Conservation (phyloP, 2,113 vertebrate genomes). For the Plecturocebus donacophilus region DNA sequence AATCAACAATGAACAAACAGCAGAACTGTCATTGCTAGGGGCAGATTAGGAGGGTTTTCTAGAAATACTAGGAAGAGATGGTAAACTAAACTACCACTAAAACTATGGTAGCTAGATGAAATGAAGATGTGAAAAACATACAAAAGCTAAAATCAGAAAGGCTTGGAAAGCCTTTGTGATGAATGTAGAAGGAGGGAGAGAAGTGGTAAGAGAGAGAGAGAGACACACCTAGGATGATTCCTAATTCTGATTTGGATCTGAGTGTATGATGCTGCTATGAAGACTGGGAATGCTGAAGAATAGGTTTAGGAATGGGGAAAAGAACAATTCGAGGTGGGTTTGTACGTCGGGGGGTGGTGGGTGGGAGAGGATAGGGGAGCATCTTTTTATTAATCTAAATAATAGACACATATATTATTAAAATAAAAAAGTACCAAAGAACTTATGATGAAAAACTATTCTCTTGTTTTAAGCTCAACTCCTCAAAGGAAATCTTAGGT, state of each 20-base stretch:
- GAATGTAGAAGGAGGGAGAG: background rate
- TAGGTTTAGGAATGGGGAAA: background rate
- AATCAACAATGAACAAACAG: too few relatives aligned
- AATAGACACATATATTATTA: background rate
- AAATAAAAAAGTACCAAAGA: slow-evolving; percentile 19
- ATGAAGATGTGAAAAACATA: background rate
- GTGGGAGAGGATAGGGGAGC: background rate
- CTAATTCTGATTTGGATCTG: background rate
- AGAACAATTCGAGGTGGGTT: background rate
- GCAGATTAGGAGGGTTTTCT: background rate
- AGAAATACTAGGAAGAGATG: background rate
- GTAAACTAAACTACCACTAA: background rate
- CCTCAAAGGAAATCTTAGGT: slow-evolving; percentile 7
- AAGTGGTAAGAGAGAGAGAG: background rate
- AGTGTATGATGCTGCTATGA: background rate
- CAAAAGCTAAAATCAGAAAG: background rate
- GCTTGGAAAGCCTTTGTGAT: background rate
- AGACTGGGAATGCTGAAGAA: background rate
- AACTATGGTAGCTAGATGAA: background rate
- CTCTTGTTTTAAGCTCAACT: background rate
- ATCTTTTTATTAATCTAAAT: slow-evolving; percentile 33
- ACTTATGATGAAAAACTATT: background rate
- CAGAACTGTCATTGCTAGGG: too few relatives aligned
- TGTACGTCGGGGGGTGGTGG: background rate
- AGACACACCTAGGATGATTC: background rate